Percentiles rank a stretch among this genome's conserved stretches.
Evolutionary conservation across 2,797 vertebrate genomes (phyloP).

Genomic region (Danio tinwini): DNA sequence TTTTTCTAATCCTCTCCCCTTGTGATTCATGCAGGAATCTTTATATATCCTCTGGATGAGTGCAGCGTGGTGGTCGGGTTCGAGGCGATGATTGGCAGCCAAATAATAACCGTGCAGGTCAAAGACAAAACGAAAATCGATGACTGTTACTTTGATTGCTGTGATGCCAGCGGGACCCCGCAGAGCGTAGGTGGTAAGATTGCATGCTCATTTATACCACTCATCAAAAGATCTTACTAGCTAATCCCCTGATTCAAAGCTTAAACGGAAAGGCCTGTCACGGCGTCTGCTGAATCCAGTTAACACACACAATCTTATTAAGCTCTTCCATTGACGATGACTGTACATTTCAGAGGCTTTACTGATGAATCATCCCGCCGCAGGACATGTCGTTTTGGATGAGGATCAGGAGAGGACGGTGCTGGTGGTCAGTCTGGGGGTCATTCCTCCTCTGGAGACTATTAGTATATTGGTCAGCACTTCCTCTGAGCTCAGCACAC

Average conservation of each 20-base stretch:
- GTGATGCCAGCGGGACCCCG: conserved; percentile 69
- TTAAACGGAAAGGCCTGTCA: neutral
- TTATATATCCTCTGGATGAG: conserved; percentile 93
- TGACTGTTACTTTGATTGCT: conserved; percentile 75
- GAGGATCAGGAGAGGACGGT: conserved; percentile 90
- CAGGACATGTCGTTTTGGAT: conserved; percentile 87
- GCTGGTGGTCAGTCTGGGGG: conserved; percentile 91
- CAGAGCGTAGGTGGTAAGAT: conserved; percentile 80
- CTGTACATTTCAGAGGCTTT: conserved; percentile 1
- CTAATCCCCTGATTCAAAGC: neutral
- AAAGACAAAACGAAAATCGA: conserved; percentile 93
- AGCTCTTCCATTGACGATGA: neutral
- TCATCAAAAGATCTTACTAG: neutral
- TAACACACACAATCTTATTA: neutral
- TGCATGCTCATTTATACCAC: conserved; percentile 12
- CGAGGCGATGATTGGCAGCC: conserved; percentile 86
- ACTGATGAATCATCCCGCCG: conserved; percentile 31
- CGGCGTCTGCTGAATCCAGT: neutral
- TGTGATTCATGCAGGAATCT: conserved; percentile 82
- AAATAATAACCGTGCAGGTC: conserved; percentile 89
- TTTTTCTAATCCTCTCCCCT: conserved; percentile 1
- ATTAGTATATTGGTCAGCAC: conserved; percentile 92
- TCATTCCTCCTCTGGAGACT: conserved; percentile 89
- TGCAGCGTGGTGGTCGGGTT: conserved; percentile 89
- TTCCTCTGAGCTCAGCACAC: conserved; percentile 90